phyloP scores from a whole-genome alignment of 2,113 vertebrate species.

The Malurus elegans region DNA sequence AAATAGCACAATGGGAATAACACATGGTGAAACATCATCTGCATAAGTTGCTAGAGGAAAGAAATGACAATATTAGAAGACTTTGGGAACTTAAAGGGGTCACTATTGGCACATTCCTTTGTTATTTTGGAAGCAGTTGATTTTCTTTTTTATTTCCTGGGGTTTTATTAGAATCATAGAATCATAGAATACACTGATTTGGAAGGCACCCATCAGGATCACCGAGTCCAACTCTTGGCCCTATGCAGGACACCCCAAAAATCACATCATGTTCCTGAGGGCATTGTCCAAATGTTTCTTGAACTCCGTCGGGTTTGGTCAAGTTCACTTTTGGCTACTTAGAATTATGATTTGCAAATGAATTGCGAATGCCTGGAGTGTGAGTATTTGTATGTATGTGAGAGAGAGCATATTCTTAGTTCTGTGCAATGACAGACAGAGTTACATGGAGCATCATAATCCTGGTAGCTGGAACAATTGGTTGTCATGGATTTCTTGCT shows the following conservation, averaged over 20 bases:
- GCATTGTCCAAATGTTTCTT: fast-evolving
- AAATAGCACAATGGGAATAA: not conserved
- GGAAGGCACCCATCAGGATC: not conserved
- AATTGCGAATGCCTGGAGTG: not conserved
- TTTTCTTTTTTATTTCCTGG: not conserved
- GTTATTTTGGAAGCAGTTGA: not conserved
- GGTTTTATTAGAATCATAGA: not conserved
- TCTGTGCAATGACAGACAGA: not conserved
- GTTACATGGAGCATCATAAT: not conserved
- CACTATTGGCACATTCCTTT: not conserved
- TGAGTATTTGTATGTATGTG: not conserved
- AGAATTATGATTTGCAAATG: not conserved
- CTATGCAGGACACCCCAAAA: not conserved
- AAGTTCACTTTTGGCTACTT: not conserved
- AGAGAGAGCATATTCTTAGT: not conserved
- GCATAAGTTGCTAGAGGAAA: not conserved
- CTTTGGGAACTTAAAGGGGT: fast-evolving
- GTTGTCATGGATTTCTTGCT: not conserved
- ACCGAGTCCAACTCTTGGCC: fast-evolving
- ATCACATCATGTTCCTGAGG: too few relatives aligned
- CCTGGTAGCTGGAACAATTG: not conserved
- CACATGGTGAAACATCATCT: not conserved
- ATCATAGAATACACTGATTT: not conserved
- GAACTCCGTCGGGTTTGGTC: not conserved
- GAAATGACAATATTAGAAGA: not conserved